Evolutionary conservation across 2,888 invertebrate genomes (phyloP).

Genomic region (Synergus itoensis): DNA sequence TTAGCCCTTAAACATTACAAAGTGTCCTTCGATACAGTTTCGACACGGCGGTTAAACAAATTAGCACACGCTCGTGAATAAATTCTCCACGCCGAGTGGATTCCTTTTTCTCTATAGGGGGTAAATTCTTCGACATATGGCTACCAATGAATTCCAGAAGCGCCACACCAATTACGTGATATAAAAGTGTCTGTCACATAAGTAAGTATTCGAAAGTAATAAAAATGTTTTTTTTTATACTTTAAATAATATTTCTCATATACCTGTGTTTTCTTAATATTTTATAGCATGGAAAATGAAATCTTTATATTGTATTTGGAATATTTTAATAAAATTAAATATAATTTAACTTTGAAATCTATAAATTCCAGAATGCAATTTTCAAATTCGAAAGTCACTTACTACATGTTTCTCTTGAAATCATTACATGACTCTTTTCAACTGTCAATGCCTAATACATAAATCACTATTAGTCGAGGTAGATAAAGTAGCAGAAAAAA

Average conservation of each 20-base stretch:
- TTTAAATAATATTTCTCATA: background rate
- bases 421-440: background rate
- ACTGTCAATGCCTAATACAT: slow-evolving; percentile 26
- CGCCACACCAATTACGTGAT: slow-evolving; percentile 31
- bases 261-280: background rate
- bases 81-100: slow-evolving; percentile 66
- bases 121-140: slow-evolving; percentile 69
- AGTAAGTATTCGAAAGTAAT: background rate
- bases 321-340: background rate
- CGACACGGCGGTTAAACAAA: slow-evolving; percentile 70
- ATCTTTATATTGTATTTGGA: background rate
- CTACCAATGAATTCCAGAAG: slow-evolving; percentile 35
- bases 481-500: background rate
- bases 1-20: slow-evolving; percentile 32
- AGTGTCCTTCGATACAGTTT: slow-evolving; percentile 44
- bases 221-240: background rate
- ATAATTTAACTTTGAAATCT: background rate
- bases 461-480: slow-evolving; percentile 12
- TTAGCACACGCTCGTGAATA: slow-evolving; percentile 68
- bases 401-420: background rate
- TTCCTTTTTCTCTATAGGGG: slow-evolving; percentile 60
- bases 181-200: background rate
- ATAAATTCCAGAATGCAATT: background rate
- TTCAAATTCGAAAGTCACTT: background rate
- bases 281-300: background rate